phyloP scores from a whole-genome alignment of 2,888 invertebrate species.

The Axea sp. region DNA sequence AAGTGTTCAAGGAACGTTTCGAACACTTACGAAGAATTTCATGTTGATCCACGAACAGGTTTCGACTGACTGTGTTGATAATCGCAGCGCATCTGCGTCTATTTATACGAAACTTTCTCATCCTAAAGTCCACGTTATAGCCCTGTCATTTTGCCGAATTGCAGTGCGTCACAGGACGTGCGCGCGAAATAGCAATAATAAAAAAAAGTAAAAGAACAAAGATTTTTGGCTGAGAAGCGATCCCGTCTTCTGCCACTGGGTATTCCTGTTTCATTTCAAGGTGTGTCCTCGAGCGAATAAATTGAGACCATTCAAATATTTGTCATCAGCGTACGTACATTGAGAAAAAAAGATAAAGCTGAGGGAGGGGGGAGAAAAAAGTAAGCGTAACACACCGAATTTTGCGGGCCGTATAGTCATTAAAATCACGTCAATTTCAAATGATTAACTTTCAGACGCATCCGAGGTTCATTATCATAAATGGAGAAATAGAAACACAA shows the following conservation, averaged over 20 bases:
- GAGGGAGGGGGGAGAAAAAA: background rate
- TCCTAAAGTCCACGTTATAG: constrained; percentile 48
- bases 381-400: constrained; percentile 9
- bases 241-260: constrained; percentile 4
- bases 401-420: constrained; percentile 22
- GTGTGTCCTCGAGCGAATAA: constrained; percentile 45
- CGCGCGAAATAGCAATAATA: constrained; percentile 2
- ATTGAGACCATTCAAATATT: constrained; percentile 36
- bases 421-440: constrained; percentile 15
- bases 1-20: constrained; percentile 24
- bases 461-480: constrained; percentile 40
- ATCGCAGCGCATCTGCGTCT: constrained; percentile 62
- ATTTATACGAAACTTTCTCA: constrained; percentile 71
- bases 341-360: no score
- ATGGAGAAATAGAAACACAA: constrained; percentile 34
- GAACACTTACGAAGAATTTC: constrained; percentile 66
- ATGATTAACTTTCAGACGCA: background rate
- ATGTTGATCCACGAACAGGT: constrained; percentile 66
- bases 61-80: constrained; percentile 67
- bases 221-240: background rate
- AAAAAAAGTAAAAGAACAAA: constrained; percentile 8
- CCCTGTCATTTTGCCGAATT: constrained; percentile 56
- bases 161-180: constrained; percentile 40
- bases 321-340: constrained; percentile 7
- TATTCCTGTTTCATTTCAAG: constrained; percentile 48